Conservation (phyloP, 2,797 vertebrate genomes). For the Melanotaenia maccullochi region DNA sequence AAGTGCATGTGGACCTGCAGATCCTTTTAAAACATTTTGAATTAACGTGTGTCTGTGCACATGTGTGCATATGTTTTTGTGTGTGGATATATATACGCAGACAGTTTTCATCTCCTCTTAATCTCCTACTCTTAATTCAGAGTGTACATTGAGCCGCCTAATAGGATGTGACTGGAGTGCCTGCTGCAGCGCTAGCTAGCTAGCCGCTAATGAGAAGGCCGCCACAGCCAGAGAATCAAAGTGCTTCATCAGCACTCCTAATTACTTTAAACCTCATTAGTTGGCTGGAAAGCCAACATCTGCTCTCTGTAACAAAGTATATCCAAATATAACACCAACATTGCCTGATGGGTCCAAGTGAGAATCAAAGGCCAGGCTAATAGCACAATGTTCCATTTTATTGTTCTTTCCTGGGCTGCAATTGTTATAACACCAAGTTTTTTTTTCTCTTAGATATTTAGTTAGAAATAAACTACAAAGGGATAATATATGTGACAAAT, state of each 20-base stretch:
- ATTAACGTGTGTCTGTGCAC: slow-evolving; percentile 16
- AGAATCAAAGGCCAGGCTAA: slow-evolving; percentile 30
- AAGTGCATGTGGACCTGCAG: slow-evolving; percentile 25
- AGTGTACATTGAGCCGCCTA: slow-evolving; percentile 80
- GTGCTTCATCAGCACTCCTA: slow-evolving; percentile 79
- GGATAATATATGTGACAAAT: slow-evolving; percentile 16
- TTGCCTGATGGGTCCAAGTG: slow-evolving; percentile 22
- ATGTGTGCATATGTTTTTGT: slow-evolving; percentile 9
- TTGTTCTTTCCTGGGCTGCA: slow-evolving; percentile 38
- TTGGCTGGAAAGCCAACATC: slow-evolving; percentile 66
- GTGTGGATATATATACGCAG: slow-evolving; percentile 21
- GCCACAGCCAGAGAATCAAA: slow-evolving; percentile 75
- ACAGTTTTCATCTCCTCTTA: slow-evolving; percentile 78
- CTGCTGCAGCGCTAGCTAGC: slow-evolving; percentile 68
- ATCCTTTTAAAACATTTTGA: slow-evolving; percentile 28
- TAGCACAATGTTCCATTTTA: slow-evolving; percentile 45
- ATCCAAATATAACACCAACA: slow-evolving; percentile 54
- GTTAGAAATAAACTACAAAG: slow-evolving; percentile 20
- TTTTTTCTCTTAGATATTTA: slow-evolving; percentile 1
- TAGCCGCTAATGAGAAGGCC: slow-evolving; percentile 78
- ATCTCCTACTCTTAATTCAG: slow-evolving; percentile 81
- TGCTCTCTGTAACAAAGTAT: slow-evolving; percentile 61
- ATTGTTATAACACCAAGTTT: slow-evolving; percentile 12
- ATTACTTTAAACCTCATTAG: slow-evolving; percentile 80
- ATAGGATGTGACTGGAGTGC: slow-evolving; percentile 78